Percentiles rank a stretch among this genome's conserved stretches.
Conservation (phyloP, 2,113 vertebrate genomes). For the Oophaga pumilio region DNA sequence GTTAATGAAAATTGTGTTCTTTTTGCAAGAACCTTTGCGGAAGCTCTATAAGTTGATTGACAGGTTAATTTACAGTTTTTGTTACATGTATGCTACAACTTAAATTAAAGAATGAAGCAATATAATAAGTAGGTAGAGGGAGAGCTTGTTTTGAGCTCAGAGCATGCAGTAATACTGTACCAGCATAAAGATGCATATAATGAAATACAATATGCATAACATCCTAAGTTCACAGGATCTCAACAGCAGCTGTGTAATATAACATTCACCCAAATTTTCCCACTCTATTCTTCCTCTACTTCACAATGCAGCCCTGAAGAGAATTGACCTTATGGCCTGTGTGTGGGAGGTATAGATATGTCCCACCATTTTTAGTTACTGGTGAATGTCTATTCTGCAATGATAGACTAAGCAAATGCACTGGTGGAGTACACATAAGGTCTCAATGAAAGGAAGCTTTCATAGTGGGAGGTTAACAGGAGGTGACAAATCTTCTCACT, state of each 20-base stretch:
- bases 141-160: background rate
- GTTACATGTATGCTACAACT: background rate
- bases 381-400: slow-evolving; percentile 19
- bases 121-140: background rate
- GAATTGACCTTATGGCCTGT: slow-evolving; percentile 32
- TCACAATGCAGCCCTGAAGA: background rate
- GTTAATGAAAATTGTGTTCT: background rate
- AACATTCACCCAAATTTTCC: slow-evolving; percentile 3
- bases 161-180: background rate
- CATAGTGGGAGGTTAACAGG: slow-evolving; percentile 37
- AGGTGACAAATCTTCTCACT: slow-evolving; percentile 21
- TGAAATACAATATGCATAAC: background rate
- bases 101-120: background rate
- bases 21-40: background rate
- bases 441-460: slow-evolving; percentile 12
- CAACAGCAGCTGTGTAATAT: slow-evolving; percentile 12
- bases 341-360: slow-evolving; percentile 23
- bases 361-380: slow-evolving; percentile 20
- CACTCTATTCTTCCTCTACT: slow-evolving; percentile 1
- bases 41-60: background rate
- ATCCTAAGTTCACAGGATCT: background rate
- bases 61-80: background rate
- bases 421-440: slow-evolving; percentile 25
- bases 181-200: background rate
- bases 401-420: slow-evolving; percentile 27